Base-by-base conservation (phyloP, 2,113 vertebrate genomes). In the Chrysochloris asiatica region DNA sequence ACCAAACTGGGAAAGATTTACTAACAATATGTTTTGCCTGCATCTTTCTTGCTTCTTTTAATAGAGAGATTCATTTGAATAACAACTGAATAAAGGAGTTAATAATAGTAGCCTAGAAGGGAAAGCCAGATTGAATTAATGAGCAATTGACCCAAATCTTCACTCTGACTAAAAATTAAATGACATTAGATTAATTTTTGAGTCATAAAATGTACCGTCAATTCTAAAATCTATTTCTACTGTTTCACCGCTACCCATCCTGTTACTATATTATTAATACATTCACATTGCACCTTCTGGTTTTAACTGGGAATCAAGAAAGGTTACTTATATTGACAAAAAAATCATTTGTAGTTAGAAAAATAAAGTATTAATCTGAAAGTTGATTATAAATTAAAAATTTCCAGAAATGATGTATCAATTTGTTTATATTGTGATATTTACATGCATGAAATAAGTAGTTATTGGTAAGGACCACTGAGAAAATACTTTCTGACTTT, bases 1-100 rank as follows among this genome's bases (percentile, higher is more conserved):
- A 92, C 96, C 95, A 96, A 95, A 95, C 90, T 95, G 92, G 86
- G 54, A 71, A 81, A 89, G 86, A 93, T 90, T 93, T 94, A 94
- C 91, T 92, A 94, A 96, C 95, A 96, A 92, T 95, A 95, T 96
- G 95, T 95, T 97, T 96, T 96, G 94, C 89, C 87, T 92, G 93
- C 69, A 92, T 94, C 86, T 56, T 28, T 90, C n/a, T 95, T 33
- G 21, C 69, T 94, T 88, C 82, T 93, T 94, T 94, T 82, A 92
- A 91, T 89, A 95, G 90, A 93, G 86, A 94, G 41, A 69, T 61
- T 86, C 90, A 95, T 95, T 95, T 95, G 86, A 96, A 97, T 96
- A 94, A 93, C 82, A 92, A 96, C 88, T 95, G 95, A 96, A 96
- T 92, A 95, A 88, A 91, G 56, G 54, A 75, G 80, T 94, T 96